Evolutionary conservation across 1,140 invertebrate species (phyloP).

Genomic region (Macrostomum lignano): DNA sequence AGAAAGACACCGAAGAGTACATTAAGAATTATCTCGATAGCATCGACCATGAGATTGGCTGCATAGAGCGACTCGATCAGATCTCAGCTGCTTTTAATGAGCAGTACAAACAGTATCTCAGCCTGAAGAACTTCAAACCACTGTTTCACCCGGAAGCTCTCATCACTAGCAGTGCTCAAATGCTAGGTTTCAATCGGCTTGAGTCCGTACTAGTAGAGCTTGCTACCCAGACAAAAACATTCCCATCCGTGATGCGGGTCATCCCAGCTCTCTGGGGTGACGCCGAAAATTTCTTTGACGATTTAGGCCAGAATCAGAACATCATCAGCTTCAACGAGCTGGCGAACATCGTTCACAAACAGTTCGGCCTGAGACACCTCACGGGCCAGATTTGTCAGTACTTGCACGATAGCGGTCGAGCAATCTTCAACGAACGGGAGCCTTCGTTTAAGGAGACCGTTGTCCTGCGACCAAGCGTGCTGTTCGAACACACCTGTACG

Average conservation of each 20-base stretch:
- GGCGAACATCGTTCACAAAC: constrained; percentile 11
- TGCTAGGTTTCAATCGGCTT: too few species aligned
- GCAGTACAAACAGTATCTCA: constrained; percentile 14
- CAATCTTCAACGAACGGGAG: neutral
- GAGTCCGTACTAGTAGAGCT: constrained; percentile 11
- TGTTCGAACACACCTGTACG: too few species aligned
- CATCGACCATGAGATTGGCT: constrained; percentile 13
- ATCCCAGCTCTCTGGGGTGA: constrained; percentile 21
- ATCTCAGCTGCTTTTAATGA: constrained; percentile 18
- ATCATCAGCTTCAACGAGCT: constrained; percentile 13
- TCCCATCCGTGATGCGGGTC: constrained; percentile 14
- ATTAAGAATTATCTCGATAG: constrained; percentile 1
- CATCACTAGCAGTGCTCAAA: too few species aligned
- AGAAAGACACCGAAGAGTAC: constrained; percentile 3
- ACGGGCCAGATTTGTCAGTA: constrained; percentile 8
- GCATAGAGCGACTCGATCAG: constrained; percentile 12
- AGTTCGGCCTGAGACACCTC: constrained; percentile 20
- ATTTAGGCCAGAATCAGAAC: constrained; percentile 9
- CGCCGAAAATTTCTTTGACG: constrained; percentile 14
- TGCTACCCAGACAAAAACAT: constrained; percentile 13
- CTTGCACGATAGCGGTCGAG: neutral
- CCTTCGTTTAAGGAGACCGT: too few species aligned
- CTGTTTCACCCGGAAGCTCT: too few species aligned
- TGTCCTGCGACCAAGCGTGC: too few species aligned
- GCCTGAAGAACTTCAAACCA: constrained; percentile 13